phyloP scores from a whole-genome alignment of 2,888 invertebrate genomes.

The Meteorus cinctellus region DNA sequence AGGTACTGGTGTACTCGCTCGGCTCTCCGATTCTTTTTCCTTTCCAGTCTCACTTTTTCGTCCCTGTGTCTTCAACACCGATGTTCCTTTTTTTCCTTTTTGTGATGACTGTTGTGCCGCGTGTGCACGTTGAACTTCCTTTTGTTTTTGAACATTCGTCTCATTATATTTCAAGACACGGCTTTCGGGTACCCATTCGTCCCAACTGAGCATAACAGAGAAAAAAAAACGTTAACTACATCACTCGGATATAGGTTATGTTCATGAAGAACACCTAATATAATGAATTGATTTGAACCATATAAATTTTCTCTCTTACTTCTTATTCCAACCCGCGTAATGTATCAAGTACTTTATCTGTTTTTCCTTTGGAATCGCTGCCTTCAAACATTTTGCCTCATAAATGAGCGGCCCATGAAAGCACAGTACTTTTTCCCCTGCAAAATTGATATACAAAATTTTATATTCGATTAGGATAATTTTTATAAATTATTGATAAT shows the following conservation, averaged over 20 bases:
- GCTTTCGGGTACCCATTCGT: constrained; percentile 79
- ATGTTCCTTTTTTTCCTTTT: constrained; percentile 58
- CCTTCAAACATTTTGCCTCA: constrained; percentile 96
- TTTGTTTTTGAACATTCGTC: constrained; percentile 78
- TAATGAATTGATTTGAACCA: constrained; percentile 28
- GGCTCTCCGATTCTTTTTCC: constrained; percentile 75
- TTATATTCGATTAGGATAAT: not conserved
- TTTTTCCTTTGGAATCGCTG: constrained; percentile 87
- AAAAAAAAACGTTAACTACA: not conserved
- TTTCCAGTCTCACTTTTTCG: constrained; percentile 56
- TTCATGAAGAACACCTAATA: not conserved
- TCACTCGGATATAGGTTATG: constrained; percentile 14
- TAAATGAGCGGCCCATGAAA: constrained; percentile 97
- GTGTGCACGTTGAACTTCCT: constrained; percentile 77
- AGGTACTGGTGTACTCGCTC: constrained; percentile 79
- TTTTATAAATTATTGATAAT: not conserved
- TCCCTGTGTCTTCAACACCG: constrained; percentile 51
- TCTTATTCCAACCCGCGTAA: constrained; percentile 99
- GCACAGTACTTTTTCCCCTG: constrained; percentile 93
- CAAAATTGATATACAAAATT: constrained; percentile 59
- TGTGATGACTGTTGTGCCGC: constrained; percentile 77
- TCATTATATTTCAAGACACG: constrained; percentile 80
- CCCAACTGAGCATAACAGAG: constrained; percentile 71
- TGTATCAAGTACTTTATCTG: constrained; percentile 94
- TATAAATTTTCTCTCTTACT: constrained; percentile 77